phyloP scores from a whole-genome alignment of 2,113 vertebrate genomes.

The Anoura caudifer region DNA sequence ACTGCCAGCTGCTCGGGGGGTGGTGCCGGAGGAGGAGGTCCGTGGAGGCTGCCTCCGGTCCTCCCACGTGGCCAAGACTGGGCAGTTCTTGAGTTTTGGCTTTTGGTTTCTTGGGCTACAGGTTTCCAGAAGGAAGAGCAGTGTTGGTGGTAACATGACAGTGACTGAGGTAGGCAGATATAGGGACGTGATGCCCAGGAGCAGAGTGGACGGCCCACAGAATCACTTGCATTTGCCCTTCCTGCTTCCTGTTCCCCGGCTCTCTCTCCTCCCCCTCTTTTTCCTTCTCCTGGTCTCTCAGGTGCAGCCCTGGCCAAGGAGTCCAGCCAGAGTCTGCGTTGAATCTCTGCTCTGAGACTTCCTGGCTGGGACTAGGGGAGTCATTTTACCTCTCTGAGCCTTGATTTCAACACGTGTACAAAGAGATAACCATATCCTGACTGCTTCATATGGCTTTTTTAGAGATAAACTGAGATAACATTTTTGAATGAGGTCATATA shows the following conservation, averaged over 20 bases:
- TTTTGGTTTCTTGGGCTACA: neutral
- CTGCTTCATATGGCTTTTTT: neutral
- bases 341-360: neutral
- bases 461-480: neutral
- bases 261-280: neutral
- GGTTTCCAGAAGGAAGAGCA: neutral
- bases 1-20: neutral
- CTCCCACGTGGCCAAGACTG: neutral
- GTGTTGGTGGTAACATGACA: neutral
- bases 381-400: neutral
- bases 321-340: neutral
- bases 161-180: neutral
- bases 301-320: neutral
- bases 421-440: neutral
- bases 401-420: neutral
- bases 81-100: neutral
- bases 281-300: neutral
- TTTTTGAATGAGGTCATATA: neutral
- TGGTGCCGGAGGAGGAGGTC: neutral
- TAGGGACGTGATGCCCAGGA: accelerated
- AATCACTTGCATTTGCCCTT: neutral
- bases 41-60: neutral
- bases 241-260: neutral
- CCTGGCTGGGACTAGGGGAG: neutral
- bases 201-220: neutral